Conservation (phyloP, 2,797 vertebrate genomes). For the Buceros bicornis region DNA sequence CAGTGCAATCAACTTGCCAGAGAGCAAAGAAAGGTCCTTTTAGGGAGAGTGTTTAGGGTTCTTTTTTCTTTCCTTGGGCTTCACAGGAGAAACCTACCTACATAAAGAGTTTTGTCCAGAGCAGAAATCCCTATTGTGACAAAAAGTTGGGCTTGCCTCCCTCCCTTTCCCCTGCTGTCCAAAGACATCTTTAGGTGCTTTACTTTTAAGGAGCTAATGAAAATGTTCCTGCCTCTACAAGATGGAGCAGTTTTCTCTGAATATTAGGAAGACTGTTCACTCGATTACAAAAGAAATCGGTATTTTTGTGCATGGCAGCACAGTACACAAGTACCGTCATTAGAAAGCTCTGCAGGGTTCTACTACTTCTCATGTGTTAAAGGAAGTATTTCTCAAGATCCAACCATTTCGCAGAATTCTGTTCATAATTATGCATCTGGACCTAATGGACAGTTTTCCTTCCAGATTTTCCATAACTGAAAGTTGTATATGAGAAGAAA, state of each 20-base stretch:
- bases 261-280: neutral
- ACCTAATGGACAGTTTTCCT: neutral
- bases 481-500: neutral
- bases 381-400: neutral
- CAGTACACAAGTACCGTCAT: neutral
- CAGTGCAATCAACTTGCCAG: conserved; percentile 24
- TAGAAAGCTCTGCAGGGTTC: neutral
- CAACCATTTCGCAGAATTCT: neutral
- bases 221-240: neutral
- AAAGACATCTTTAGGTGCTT: neutral
- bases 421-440: neutral
- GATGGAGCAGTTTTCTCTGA: neutral
- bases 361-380: neutral
- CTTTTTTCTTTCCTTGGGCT: neutral
- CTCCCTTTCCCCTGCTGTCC: neutral
- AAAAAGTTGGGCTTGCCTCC: neutral
- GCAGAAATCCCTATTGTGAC: neutral
- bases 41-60: neutral
- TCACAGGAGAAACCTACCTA: neutral
- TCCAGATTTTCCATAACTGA: neutral
- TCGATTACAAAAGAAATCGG: neutral
- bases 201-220: neutral
- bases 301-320: neutral
- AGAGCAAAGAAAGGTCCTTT: neutral
- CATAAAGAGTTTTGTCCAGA: neutral